phyloP scores from a whole-genome alignment of 2,888 invertebrate genomes.

The Chromoteleia sp. region DNA sequence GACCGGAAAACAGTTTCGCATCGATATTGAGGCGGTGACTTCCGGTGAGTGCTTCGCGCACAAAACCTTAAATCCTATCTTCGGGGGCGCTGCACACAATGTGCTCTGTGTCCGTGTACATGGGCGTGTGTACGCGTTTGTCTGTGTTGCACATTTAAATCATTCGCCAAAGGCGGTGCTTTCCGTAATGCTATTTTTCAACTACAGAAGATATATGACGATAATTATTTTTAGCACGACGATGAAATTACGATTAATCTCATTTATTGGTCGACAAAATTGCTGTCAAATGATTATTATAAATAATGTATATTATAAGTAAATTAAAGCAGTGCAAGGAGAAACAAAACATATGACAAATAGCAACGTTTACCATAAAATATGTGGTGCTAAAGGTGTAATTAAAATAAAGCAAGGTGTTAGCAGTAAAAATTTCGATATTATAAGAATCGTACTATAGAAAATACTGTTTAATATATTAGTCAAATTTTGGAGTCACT shows the following conservation, averaged over 20 bases:
- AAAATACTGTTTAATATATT: too few relatives aligned
- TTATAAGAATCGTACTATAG: too few relatives aligned
- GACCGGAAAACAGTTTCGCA: constrained; percentile 43
- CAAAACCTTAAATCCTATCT: constrained; percentile 34
- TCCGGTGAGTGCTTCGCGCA: constrained; percentile 38
- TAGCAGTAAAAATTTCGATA: too few relatives aligned
- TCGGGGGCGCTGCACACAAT: constrained; percentile 1
- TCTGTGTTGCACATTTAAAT: not conserved
- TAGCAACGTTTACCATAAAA: too few relatives aligned
- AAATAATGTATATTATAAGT: not conserved
- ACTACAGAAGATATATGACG: not conserved
- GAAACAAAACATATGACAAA: too few relatives aligned
- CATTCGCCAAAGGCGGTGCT: not conserved
- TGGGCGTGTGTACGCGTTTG: not conserved
- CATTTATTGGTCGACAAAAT: not conserved
- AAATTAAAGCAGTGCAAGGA: not conserved
- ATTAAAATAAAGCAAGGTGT: too few relatives aligned
- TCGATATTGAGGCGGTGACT: constrained; percentile 50
- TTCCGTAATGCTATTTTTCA: constrained; percentile 20
- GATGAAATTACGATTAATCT: constrained; percentile 10
- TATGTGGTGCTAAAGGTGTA: too few relatives aligned
- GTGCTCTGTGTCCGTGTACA: not conserved
- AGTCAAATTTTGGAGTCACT: too few relatives aligned
- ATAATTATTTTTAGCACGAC: constrained; percentile 14
- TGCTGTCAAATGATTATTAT: not conserved